Conservation (phyloP, 2,888 invertebrate species). For the Acronicta alni region DNA sequence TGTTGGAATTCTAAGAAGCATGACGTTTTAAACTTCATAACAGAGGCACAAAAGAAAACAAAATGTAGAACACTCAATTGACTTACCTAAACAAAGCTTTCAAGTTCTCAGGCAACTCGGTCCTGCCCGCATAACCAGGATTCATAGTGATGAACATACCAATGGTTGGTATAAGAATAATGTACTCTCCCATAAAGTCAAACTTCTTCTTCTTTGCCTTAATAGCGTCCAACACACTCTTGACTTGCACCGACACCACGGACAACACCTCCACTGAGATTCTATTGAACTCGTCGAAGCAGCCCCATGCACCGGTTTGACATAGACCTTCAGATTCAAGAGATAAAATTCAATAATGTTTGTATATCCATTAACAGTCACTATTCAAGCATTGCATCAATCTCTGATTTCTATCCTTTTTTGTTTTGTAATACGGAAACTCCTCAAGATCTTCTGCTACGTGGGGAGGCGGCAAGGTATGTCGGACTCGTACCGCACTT, state of each 20-base stretch:
- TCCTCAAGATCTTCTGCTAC: too few species aligned
- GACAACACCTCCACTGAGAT: slow-evolving; percentile 98
- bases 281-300: slow-evolving; percentile 98
- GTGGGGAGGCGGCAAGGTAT: too few species aligned
- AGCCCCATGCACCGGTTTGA: slow-evolving; percentile 99
- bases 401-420: too few species aligned
- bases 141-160: slow-evolving; percentile 99
- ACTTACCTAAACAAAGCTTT: slow-evolving; percentile 90
- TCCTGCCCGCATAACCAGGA: slow-evolving; percentile 97
- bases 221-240: slow-evolving; percentile 95
- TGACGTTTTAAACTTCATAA: too few species aligned
- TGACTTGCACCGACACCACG: slow-evolving; percentile 98
- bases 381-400: too few species aligned
- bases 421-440: too few species aligned
- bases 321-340: slow-evolving; percentile 89
- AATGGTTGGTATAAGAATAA: slow-evolving; percentile 92
- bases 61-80: neutral
- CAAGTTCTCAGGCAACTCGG: slow-evolving; percentile 95
- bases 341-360: neutral
- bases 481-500: too few species aligned
- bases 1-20: too few species aligned
- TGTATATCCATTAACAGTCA: neutral
- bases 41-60: too few species aligned
- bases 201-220: slow-evolving; percentile 94
- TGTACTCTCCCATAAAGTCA: slow-evolving; percentile 95